Evolutionary conservation across 2,113 vertebrate species (phyloP), one percentile per base, ranked within the genome.

Genomic region (Cheirogaleus medius): DNA sequence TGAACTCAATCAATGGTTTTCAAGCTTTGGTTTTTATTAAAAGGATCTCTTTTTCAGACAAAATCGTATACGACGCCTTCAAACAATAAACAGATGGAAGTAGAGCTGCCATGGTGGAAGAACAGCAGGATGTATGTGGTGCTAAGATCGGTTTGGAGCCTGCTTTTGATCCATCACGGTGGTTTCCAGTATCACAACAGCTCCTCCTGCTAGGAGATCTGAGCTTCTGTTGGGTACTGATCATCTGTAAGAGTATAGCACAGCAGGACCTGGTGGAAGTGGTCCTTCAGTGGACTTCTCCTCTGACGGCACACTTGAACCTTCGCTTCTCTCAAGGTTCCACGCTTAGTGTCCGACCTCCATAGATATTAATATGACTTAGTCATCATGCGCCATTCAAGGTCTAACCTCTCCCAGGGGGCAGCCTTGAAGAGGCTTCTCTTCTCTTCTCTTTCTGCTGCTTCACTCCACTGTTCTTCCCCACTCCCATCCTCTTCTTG

Each of bases 1-100:
- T 58, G 77, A 88, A 77, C n/a, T 73, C 88, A 93, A 84, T 21
- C 68, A 63, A 34, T 81, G 42, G 20, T 32, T 80, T 78, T 80
- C 42, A 21, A 84, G n/a, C 6, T 80, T 34, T 80, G 68, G 27
- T 90, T 90, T 87, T 42, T 49, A 49, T 58, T n/a, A 56, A 80
- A 91, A 87, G 54, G 54, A 39, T 68, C 13, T 49, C 17, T 39
- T 69, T 25, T 56, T 71, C 49, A 87, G 60, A 42, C 23, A 76
- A 44, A 92, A 52, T 58, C 52, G 81, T 80, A 32, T 34, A 34
- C 0, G 42, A 23, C 3, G 44, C 20, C 44, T 69, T 42, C 73
- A 85, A 76, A 82, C 17, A 42, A 54, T 52, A 74, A 87, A 12
- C 13, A 54, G 29, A 76, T 32, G 37, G 34, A 73, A 29, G 17